Percentiles rank a stretch among this genome's conserved stretches.
Conservation (phyloP, 2,113 vertebrate species). For the Lynx canadensis region DNA sequence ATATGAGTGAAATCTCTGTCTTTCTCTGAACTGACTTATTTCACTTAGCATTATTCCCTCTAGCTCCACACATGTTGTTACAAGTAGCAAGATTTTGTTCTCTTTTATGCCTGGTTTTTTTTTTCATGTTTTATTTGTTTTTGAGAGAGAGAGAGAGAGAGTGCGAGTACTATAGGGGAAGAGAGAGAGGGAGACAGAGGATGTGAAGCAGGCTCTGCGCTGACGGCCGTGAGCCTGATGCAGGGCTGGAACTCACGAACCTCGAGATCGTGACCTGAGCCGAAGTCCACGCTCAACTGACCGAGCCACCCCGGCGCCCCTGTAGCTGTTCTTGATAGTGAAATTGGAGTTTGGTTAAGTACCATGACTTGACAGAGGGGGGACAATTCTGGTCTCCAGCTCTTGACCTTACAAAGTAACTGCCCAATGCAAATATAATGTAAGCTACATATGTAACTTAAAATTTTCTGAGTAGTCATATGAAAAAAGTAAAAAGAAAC, state of each 20-base stretch:
- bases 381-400: not conserved
- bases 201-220: too few species aligned
- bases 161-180: too few species aligned
- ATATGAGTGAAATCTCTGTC: not conserved
- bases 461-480: not conserved
- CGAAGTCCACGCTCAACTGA: too few species aligned
- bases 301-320: too few species aligned
- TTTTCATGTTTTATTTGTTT: too few species aligned
- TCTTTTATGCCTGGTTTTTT: not conserved
- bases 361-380: not conserved
- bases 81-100: not conserved
- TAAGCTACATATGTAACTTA: not conserved
- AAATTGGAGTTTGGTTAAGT: not conserved
- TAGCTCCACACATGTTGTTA: not conserved
- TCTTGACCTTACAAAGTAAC: not conserved
- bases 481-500: not conserved
- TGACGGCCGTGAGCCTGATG: too few species aligned
- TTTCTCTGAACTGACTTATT: not conserved
- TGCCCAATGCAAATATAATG: not conserved
- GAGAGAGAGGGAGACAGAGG: too few species aligned
- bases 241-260: too few species aligned
- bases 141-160: too few species aligned
- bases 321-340: not conserved
- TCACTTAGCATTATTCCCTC: not conserved
- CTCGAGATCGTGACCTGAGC: too few species aligned